Conservation (phyloP, 2,797 vertebrate genomes). For the Tapirus indicus region DNA sequence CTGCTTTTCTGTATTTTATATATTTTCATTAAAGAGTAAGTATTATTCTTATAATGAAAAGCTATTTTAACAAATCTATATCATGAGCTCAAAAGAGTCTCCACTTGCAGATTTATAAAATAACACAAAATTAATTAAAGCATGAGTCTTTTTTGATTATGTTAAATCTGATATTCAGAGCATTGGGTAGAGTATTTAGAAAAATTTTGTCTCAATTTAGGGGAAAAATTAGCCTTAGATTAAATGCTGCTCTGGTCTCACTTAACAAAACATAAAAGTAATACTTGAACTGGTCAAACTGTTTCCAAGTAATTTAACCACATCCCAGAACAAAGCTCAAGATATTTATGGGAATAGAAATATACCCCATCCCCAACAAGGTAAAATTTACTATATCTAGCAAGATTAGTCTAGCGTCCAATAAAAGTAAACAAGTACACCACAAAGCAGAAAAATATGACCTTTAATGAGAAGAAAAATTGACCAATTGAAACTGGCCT, state of each 20-base stretch:
- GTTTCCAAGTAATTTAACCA: not conserved
- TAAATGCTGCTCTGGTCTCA: constrained; percentile 4
- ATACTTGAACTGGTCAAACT: not conserved
- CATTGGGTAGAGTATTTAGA: not conserved
- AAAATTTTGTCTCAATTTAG: not conserved
- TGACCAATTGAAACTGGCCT: not conserved
- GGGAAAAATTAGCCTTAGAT: not conserved
- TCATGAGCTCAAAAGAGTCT: not conserved
- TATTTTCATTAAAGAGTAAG: not conserved
- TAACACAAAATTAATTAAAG: not conserved
- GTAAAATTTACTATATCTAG: not conserved
- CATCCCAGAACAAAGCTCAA: not conserved
- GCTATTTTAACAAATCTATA: not conserved
- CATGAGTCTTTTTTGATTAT: not conserved
- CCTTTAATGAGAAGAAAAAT: not conserved
- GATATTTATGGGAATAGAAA: not conserved
- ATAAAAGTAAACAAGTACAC: not conserved
- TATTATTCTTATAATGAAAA: not conserved
- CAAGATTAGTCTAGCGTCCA: not conserved
- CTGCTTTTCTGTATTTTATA: not conserved
- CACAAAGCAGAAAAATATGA: not conserved
- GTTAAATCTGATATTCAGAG: not conserved
- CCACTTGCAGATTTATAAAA: not conserved
- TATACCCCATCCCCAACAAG: not conserved
- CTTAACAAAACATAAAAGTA: not conserved